A percentile compares a stretch with the other conserved stretches of the same genome.
These are phyloP conservation scores for Salticus scenicus DNA, from an alignment of 2,888 invertebrate genomes.

Conservation along the genomic window DNA sequence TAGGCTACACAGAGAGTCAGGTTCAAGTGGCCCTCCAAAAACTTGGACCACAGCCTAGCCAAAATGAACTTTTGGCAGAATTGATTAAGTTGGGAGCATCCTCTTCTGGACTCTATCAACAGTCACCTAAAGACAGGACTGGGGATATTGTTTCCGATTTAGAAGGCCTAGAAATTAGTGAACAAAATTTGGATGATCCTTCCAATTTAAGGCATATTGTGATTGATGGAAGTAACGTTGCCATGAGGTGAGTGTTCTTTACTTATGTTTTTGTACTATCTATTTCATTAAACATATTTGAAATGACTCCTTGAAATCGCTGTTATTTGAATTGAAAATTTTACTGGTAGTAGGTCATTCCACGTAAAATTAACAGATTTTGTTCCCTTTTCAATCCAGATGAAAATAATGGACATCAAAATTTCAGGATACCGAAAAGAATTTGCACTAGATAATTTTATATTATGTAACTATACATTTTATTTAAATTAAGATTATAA, in stretches of 20 bases:
- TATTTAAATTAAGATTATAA: too few relatives aligned
- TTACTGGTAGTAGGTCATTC: too few relatives aligned
- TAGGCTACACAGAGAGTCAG: constrained; percentile 92
- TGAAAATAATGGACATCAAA: too few relatives aligned
- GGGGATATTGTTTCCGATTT: constrained; percentile 17
- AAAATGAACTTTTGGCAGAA: constrained; percentile 91
- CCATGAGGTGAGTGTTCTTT: constrained; percentile 83
- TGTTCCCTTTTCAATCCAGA: too few relatives aligned
- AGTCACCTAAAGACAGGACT: constrained; percentile 5
- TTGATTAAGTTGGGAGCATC: constrained; percentile 83
- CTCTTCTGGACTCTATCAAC: constrained; percentile 6
- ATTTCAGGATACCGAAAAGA: too few relatives aligned
- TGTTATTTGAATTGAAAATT: too few relatives aligned
- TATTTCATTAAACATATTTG: neutral
- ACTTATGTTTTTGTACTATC: neutral
- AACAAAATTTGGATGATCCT: constrained; percentile 43
- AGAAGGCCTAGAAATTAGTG: constrained; percentile 20
- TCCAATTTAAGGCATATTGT: constrained; percentile 83
- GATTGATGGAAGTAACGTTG: constrained; percentile 95
- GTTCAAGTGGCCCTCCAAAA: constrained; percentile 88
- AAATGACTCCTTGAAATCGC: too few relatives aligned
- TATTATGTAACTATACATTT: too few relatives aligned
- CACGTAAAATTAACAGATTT: too few relatives aligned
- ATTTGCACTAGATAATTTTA: too few relatives aligned
- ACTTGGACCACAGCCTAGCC: constrained; percentile 88